phyloP scores from a whole-genome alignment of 2,113 vertebrate genomes.

The Podarcis cretensis region DNA sequence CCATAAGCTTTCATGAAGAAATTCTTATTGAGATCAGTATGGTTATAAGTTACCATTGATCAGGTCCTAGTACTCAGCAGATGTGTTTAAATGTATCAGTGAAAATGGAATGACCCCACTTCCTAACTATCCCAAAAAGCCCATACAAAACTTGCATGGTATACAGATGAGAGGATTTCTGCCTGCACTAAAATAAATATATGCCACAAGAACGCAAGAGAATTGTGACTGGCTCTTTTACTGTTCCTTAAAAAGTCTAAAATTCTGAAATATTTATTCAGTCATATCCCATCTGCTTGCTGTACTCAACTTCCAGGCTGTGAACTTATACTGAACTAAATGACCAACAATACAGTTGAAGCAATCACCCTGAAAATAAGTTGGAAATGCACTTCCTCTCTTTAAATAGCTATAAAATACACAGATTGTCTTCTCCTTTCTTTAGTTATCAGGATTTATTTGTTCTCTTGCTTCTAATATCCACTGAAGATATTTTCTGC shows the following conservation, averaged over 20 bases:
- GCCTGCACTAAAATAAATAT: background rate
- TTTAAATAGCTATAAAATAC: slow-evolving; percentile 51
- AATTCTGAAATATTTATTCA: background rate
- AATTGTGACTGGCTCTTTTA: background rate
- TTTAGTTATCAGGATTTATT: slow-evolving; percentile 65
- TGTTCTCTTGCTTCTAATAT: slow-evolving; percentile 52
- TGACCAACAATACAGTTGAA: slow-evolving; percentile 35
- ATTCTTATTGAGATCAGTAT: background rate
- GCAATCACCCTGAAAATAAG: slow-evolving; percentile 42
- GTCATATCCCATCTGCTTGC: background rate
- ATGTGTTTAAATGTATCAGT: background rate
- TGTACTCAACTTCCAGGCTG: slow-evolving; percentile 17
- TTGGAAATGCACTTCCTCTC: slow-evolving; percentile 4
- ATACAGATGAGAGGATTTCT: background rate
- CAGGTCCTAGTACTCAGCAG: background rate
- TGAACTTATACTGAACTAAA: slow-evolving; percentile 22
- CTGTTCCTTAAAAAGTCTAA: background rate
- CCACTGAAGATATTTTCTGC: slow-evolving; percentile 54
- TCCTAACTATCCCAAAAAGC: background rate
- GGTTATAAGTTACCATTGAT: background rate
- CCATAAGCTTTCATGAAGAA: background rate
- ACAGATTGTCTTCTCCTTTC: slow-evolving; percentile 52
- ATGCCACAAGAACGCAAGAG: background rate
- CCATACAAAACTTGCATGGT: background rate
- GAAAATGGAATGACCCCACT: background rate